Base-by-base conservation (phyloP, 2,797 vertebrate genomes). In the Mionectes olivaceus region DNA sequence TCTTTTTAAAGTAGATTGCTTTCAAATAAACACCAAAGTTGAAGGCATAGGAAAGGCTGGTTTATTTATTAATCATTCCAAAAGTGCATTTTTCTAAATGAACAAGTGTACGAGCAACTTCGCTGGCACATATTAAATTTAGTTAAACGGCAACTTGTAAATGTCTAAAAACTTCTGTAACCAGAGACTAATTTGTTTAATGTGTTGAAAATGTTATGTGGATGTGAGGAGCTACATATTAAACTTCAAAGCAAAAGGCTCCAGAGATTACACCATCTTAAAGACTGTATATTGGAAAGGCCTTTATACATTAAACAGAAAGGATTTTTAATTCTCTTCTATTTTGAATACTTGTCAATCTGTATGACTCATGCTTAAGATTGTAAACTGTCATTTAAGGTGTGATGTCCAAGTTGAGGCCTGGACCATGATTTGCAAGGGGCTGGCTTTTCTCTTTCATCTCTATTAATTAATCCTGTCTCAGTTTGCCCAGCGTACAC, bases 1-100 rank as follows among this genome's bases (percentile, higher is more conserved):
- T 98, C 98, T 98, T 98, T 98, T 98, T 98, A 98, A 98, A 98
- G 98, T 98, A 98, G 98, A 98, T 98, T 98, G 98, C 98, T 98
- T 99, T 98, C 97, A 97, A 97, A 97, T 97, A 97, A 98, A 98
- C 97, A 98, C 95, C 92, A 85, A 97, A 97, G 95, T 95, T 97
- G 97, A 97, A 97, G 97, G 95, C 85, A 97, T 95, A 97, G 96
- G 97, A 97, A 97, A 97, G 87, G 84, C 93, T 98, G 97, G 89
- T 94, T 98, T 98, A 96, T 98, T 98, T 98, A 98, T 98, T 98
- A 98, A 97, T 98, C 97, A 97, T 97, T 97, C 94, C 97, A 96
- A 97, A 97, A 96, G 97, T 96, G 95, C 96, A 95, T 97, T 97
- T 97, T 97, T 98, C 97, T 97, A 98, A 97, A 97, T 96, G 97